A percentile compares a stretch with the other conserved stretches of the same genome.
Evolutionary conservation across 1,140 invertebrate species (phyloP).

Genomic region (Eumaeus atala): DNA sequence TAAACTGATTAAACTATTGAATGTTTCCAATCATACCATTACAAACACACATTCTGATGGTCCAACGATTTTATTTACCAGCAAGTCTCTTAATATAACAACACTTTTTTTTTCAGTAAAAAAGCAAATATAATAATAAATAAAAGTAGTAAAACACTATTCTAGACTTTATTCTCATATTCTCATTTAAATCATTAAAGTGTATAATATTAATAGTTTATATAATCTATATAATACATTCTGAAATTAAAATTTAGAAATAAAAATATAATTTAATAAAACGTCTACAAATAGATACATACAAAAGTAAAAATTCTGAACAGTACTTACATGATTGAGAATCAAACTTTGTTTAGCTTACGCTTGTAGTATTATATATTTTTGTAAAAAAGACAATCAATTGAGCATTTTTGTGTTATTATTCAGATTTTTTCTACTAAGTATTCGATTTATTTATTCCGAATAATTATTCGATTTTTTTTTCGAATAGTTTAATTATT

Average conservation of each 20-base stretch:
- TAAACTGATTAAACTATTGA: too few species aligned
- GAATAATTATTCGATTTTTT: neutral
- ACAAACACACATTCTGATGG: slow-evolving; percentile 19
- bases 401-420: too few species aligned
- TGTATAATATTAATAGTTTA: too few species aligned
- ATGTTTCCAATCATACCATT: neutral
- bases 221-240: neutral
- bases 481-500: neutral
- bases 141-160: neutral
- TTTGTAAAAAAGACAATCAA: neutral
- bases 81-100: slow-evolving; percentile 27
- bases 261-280: neutral
- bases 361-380: slow-evolving; percentile 9
- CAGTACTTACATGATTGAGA: neutral
- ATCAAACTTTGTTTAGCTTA: neutral
- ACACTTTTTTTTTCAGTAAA: neutral
- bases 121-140: neutral
- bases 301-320: neutral
- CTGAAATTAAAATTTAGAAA: neutral
- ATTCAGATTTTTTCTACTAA: too few species aligned
- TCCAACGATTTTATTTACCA: slow-evolving; percentile 24
- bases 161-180: neutral
- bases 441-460: neutral
- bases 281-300: neutral
- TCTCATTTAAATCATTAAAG: too few species aligned